Conservation (phyloP, 2,113 vertebrate species). For the Aplodontia rufa region DNA sequence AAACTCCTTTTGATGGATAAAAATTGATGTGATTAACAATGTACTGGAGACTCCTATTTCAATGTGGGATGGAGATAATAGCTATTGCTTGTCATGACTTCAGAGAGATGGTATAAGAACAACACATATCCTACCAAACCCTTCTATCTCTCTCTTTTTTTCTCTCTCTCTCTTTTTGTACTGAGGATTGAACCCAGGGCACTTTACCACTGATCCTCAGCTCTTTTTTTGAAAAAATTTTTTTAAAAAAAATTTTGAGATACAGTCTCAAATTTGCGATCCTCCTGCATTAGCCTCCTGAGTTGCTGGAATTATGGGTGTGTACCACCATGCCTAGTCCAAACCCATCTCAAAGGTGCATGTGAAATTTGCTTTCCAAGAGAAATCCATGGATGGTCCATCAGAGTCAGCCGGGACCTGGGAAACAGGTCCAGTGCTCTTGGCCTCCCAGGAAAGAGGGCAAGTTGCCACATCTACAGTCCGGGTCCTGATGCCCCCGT, state of each 20-base stretch:
- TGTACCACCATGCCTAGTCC: no score
- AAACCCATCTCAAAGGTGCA: background rate
- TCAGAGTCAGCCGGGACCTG: background rate
- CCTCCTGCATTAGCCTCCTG: no score
- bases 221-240: background rate
- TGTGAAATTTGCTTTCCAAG: background rate
- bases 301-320: no score
- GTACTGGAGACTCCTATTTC: background rate
- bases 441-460: background rate
- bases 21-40: background rate
- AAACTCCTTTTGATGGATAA: background rate
- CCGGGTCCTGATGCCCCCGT: background rate
- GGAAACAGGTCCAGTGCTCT: background rate
- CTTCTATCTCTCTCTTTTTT: background rate
- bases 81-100: background rate
- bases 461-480: fast-evolving
- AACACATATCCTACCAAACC: background rate
- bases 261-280: no score
- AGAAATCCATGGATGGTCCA: background rate
- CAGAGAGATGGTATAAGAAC: background rate
- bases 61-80: background rate
- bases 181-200: no score
- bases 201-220: background rate
- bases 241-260: no score
- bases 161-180: no score